Base-by-base conservation (phyloP, 2,797 vertebrate species). In the Phrynocephalus forsythii region DNA sequence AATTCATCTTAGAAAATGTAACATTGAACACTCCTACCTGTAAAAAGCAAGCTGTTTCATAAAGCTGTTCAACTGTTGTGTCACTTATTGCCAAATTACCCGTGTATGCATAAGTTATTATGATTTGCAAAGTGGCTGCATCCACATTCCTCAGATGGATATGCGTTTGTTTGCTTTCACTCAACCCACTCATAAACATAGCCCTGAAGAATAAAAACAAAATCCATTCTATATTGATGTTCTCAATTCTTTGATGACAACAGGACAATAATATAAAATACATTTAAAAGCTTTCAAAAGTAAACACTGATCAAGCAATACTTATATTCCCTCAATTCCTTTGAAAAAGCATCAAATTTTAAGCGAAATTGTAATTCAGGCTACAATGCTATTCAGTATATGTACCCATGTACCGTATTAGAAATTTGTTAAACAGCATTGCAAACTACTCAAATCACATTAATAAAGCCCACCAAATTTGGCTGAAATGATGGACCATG, bases 151-250 rank as follows among this genome's bases (percentile, higher is more conserved):
- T 97, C 96, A 99, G 96, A 93, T 99, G 98, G n/a, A 99, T 97
- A 0, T 99, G 99, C 6, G 99, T 99, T 96, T 99, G 99, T 92
- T 99, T 99, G 94, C 99, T 99, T 95, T 99, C 99, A 2, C 99
- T 99, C 38, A 99, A 97, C 91, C 99, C 98, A 0, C 99, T 99
- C 99, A 99, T 99, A 96, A 99, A 99, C 99, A 99, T 99, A 68
- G 99, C 99, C 96, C 99, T 99, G 11, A 88, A 69, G 5, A 91
- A 71, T 67, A 76, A 76, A 91, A 86, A 73, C 3, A 90, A 0
- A 87, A 79, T 69, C 20, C 0, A 84, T 85, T 72, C 16, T 50
- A 60, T 5, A 4, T 60, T 80, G 84, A 52, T 63, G 79, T 71
- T 10, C 3, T 38, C 30, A 79, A n/a, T 9, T 28, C n/a, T 67